These are phyloP conservation scores for Podarcis raffonei DNA, from an alignment of 2,113 vertebrate species.

Conservation along the genomic window DNA sequence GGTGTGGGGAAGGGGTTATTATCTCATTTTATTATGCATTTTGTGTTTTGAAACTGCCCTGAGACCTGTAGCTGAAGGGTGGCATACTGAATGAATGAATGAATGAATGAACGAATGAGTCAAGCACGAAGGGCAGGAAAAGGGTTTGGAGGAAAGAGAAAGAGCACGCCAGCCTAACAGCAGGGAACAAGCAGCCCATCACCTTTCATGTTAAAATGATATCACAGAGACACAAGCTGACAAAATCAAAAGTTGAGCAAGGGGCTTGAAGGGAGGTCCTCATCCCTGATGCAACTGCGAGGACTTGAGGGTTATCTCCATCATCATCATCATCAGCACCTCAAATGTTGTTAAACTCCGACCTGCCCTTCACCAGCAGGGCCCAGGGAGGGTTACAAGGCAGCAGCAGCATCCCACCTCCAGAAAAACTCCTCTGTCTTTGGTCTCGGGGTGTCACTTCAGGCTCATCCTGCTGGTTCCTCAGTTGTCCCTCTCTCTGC, in stretches of 20 bases:
- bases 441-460: background rate
- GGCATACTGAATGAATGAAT: too few relatives aligned
- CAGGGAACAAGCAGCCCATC: background rate
- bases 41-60: too few relatives aligned
- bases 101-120: too few relatives aligned
- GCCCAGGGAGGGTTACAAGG: background rate
- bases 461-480: too few relatives aligned
- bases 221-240: background rate
- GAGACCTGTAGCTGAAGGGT: too few relatives aligned
- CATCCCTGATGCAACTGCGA: background rate
- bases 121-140: background rate
- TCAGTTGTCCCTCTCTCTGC: too few relatives aligned
- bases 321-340: too few relatives aligned
- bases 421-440: background rate
- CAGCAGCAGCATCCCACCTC: background rate
- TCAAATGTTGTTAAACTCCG: too few relatives aligned
- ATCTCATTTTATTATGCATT: too few relatives aligned
- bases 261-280: background rate
- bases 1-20: too few relatives aligned
- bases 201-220: background rate
- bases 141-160: background rate
- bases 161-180: background rate
- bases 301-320: background rate
- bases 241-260: background rate
- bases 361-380: too few relatives aligned